Evolutionary conservation across 1,140 invertebrate species (phyloP), one percentile per base, ranked within the genome.

Genomic region (Euwallacea fornicatus): DNA sequence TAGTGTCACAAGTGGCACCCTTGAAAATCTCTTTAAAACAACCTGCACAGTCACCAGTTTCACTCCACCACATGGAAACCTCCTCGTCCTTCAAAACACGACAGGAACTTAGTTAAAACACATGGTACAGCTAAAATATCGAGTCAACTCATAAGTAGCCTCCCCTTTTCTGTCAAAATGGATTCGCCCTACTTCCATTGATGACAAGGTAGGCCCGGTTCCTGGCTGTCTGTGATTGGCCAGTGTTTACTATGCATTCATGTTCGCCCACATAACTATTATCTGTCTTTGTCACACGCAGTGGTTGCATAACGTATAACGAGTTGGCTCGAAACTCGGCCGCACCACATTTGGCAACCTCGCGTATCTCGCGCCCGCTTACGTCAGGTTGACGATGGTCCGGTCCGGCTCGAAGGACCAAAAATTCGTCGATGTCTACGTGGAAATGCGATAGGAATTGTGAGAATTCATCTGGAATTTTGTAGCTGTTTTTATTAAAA

Each of bases 181-280:
- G 79, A 79, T 74, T 78, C 74, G 71, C 70, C 80, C 76, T 73
- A 77, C 80, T 76, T 78, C 79, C 81, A 82, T 82, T 82, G 81
- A 82, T 82, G 81, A 82, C 79, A 81, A 81, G 81, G 78, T 79
- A 80, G 79, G 80, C 77, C 78, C 74, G 78, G 75, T 78, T 77
- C 77, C 75, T 74, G 75, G 72, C 72, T 74, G 74, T 73, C 74
- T 76, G 73, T 76, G 75, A 81, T 81, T 81, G 80, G 80, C 75
- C 71, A 72, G 65, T 74, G 74, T 74, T 74, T 76, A 76, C 73
- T 74, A 74, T 78, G 74, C 74, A 74, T 76, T 78, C 76, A 76
- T 78, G 76, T 74, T 73, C 74, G 74, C 76, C 75, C 76, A 73
- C 74, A 72, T 72, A 69, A 63, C 63, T 61, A 71, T 74, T 64